phyloP scores from a whole-genome alignment of 2,113 vertebrate genomes.

The Scomber scombrus region DNA sequence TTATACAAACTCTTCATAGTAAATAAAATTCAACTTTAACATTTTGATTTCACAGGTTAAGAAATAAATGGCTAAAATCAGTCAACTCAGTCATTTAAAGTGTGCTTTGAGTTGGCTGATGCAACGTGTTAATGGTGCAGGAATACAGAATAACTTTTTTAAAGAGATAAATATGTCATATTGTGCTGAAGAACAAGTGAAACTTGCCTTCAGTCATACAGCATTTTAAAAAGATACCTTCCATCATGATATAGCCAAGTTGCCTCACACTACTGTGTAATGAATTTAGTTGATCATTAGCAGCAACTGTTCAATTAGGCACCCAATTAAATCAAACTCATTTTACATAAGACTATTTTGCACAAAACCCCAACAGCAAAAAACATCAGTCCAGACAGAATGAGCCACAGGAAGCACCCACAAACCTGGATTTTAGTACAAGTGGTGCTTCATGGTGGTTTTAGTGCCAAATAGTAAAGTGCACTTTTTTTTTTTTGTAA shows the following conservation, averaged over 20 bases:
- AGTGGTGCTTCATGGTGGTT: background rate
- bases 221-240: background rate
- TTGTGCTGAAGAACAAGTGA: too few species aligned
- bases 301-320: background rate
- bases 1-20: background rate
- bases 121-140: too few species aligned
- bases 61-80: background rate
- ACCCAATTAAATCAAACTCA: background rate
- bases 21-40: constrained; percentile 15
- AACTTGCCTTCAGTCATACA: too few species aligned
- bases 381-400: background rate
- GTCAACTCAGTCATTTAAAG: background rate
- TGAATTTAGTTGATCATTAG: background rate
- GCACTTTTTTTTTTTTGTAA: too few species aligned
- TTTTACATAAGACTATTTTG: background rate
- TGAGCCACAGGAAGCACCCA: background rate
- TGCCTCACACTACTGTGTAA: background rate
- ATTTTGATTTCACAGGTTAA: background rate
- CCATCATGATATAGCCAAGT: background rate
- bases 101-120: too few species aligned
- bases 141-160: too few species aligned
- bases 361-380: too few species aligned
- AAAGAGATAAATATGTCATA: too few species aligned
- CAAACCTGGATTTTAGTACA: background rate
- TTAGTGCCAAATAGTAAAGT: background rate